Percentiles rank a stretch among this genome's conserved stretches.
Evolutionary conservation across 2,888 invertebrate genomes (phyloP).

Genomic region (Melangyna quadrimaculata): DNA sequence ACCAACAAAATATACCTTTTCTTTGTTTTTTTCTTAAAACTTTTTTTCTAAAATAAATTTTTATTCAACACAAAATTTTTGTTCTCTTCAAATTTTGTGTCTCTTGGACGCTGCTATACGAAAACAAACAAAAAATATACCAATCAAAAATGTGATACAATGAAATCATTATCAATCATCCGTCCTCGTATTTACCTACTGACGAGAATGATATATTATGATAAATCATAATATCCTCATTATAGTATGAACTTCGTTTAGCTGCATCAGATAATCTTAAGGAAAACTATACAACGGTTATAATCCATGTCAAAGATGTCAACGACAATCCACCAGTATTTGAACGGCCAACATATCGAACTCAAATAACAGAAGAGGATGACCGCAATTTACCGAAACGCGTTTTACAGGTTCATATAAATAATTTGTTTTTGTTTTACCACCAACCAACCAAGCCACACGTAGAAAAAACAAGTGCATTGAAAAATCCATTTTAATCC

Average conservation of each 20-base stretch:
- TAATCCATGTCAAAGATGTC: slow-evolving; percentile 98
- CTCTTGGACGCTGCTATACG: slow-evolving; percentile 14
- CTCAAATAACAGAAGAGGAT: slow-evolving; percentile 97
- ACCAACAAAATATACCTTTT: too few species aligned
- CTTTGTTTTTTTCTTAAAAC: neutral
- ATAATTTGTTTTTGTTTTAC: neutral
- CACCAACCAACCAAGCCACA: neutral
- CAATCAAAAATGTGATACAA: neutral
- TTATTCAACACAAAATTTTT: neutral
- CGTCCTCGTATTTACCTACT: neutral
- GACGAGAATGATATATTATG: neutral
- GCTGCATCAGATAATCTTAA: slow-evolving; percentile 98
- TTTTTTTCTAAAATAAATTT: neutral
- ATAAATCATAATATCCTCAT: neutral
- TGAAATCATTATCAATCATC: neutral
- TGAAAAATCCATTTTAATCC: slow-evolving; percentile 52
- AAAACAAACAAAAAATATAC: neutral
- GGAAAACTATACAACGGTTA: slow-evolving; percentile 98
- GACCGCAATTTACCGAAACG: slow-evolving; percentile 96
- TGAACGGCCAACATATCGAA: slow-evolving; percentile 95
- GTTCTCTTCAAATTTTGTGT: slow-evolving; percentile 20
- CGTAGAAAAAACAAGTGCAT: neutral
- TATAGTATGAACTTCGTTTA: slow-evolving; percentile 94
- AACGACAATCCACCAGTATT: slow-evolving; percentile 99
- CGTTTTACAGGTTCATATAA: slow-evolving; percentile 89